phyloP scores from a whole-genome alignment of 2,113 vertebrate genomes.

The Cathartes aura region DNA sequence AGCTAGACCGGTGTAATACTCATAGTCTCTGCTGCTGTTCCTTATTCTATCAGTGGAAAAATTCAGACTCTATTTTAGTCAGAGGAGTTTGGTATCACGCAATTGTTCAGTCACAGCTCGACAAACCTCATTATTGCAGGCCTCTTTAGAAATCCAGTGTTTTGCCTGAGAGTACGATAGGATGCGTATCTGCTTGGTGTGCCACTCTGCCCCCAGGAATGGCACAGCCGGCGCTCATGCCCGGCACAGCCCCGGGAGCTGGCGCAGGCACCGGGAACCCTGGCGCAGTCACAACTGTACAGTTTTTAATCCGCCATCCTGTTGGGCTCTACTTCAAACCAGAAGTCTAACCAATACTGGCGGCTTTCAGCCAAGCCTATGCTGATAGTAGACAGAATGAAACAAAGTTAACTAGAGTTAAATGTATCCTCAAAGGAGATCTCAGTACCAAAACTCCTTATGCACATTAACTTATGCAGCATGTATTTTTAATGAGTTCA shows the following conservation, averaged over 20 bases:
- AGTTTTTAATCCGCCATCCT: neutral
- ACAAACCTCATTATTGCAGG: neutral
- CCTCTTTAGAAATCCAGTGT: neutral
- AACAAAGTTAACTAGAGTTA: slow-evolving; percentile 71
- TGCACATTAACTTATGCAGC: slow-evolving; percentile 16
- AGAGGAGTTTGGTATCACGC: neutral
- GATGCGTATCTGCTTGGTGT: rapidly evolving
- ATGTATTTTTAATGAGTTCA: slow-evolving; percentile 55
- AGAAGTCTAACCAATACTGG: neutral
- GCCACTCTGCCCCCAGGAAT: neutral
- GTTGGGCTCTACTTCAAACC: neutral
- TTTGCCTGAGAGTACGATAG: rapidly evolving
- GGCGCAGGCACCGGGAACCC: neutral
- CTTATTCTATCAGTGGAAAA: neutral
- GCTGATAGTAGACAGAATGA: slow-evolving; percentile 57
- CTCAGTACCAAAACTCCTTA: slow-evolving; percentile 73
- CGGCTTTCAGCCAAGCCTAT: slow-evolving; percentile 27
- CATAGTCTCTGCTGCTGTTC: neutral
- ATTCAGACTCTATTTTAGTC: neutral
- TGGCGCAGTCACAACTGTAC: rapidly evolving
- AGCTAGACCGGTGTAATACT: neutral
- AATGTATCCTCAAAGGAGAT: slow-evolving; percentile 41
- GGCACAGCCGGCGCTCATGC: neutral
- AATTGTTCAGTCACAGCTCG: neutral
- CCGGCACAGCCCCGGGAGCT: neutral